A percentile compares a stretch with the other conserved stretches of the same genome.
These are phyloP conservation scores for Heteractis magnifica DNA, from an alignment of 92 coral and sea anemone genomes.

Conservation along the genomic window DNA sequence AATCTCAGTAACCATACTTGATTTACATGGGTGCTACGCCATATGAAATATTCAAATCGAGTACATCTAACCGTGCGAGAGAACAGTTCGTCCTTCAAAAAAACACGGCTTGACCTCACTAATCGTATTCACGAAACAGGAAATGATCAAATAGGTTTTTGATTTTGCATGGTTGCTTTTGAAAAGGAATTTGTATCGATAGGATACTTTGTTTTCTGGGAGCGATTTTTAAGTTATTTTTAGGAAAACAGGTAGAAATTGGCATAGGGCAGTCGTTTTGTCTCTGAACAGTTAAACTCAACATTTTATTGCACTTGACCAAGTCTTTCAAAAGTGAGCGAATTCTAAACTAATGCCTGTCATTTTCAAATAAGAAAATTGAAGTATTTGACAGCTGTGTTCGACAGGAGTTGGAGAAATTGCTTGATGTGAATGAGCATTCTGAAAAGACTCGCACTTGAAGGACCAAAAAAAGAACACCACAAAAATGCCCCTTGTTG, in stretches of 20 bases:
- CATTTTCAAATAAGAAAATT: slow-evolving; percentile 27
- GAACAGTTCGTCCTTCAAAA: background rate
- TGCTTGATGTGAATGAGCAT: background rate
- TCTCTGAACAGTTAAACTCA: background rate
- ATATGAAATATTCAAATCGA: background rate
- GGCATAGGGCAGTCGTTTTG: background rate
- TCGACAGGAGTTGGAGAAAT: background rate
- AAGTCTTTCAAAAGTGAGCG: background rate
- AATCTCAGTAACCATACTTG: background rate
- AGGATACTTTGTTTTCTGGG: background rate
- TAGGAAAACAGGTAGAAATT: background rate
- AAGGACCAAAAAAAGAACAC: background rate
- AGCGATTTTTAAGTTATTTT: background rate
- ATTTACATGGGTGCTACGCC: background rate
- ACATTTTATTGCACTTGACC: slow-evolving; percentile 7
- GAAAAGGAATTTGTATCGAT: background rate
- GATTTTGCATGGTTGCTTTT: background rate
- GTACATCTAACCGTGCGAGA: background rate
- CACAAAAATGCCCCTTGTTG: background rate
- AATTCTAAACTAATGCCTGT: slow-evolving; percentile 9
- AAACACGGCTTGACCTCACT: background rate
- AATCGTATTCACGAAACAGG: background rate
- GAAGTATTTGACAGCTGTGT: slow-evolving; percentile 13
- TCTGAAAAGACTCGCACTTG: background rate
- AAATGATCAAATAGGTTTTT: background rate